Conservation (phyloP, 2,888 invertebrate genomes). For the Rapana venosa region DNA sequence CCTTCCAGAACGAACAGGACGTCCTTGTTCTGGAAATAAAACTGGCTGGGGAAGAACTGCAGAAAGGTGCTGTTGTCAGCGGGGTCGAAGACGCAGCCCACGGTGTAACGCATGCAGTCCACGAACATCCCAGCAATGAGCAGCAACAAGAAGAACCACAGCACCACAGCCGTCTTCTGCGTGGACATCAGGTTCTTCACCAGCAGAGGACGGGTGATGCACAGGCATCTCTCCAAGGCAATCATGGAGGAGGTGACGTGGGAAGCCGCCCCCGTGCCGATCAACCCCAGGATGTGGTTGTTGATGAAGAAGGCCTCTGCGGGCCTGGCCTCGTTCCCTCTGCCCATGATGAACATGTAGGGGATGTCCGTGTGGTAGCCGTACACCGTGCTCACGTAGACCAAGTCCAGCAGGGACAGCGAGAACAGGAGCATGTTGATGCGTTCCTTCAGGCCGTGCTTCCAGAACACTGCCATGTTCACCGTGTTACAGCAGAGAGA, state of each 20-base stretch:
- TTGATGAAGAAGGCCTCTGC: neutral
- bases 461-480: slow-evolving; percentile 14
- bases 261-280: neutral
- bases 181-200: neutral
- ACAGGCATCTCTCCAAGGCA: neutral
- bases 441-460: slow-evolving; percentile 11
- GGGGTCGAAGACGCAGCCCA: neutral
- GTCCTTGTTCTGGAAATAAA: neutral
- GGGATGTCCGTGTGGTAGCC: neutral
- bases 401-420: neutral
- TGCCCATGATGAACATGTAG: neutral
- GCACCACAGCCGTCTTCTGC: neutral
- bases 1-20: neutral
- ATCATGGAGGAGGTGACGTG: neutral
- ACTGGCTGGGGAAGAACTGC: neutral
- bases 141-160: neutral
- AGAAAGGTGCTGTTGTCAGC: neutral
- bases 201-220: neutral
- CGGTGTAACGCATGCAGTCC: neutral
- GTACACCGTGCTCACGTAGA: neutral
- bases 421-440: slow-evolving; percentile 10
- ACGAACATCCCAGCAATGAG: neutral
- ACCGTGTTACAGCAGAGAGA: neutral
- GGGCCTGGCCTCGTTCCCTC: neutral
- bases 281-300: neutral